These are phyloP conservation scores for Cerastoderma edule DNA, from an alignment of 2,888 invertebrate genomes.

Conservation along the genomic window DNA sequence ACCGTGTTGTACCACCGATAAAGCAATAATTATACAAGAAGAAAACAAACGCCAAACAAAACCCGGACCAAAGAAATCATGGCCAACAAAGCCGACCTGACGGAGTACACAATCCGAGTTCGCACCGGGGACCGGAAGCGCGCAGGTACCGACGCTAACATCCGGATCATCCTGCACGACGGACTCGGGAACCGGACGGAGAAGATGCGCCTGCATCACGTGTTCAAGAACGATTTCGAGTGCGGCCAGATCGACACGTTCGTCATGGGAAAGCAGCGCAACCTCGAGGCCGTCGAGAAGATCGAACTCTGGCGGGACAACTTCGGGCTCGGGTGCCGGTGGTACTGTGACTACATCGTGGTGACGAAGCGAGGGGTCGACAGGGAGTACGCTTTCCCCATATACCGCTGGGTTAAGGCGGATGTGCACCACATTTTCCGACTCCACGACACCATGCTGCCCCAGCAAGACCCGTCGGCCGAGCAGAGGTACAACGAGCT, in stretches of 20 bases:
- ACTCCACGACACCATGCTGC: slow-evolving; percentile 83
- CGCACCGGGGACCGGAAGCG: slow-evolving; percentile 84
- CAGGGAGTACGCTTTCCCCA: slow-evolving; percentile 78
- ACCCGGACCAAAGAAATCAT: too few species aligned
- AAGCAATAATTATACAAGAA: too few species aligned
- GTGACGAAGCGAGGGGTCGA: slow-evolving; percentile 67
- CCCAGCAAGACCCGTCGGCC: slow-evolving; percentile 82
- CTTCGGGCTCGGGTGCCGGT: slow-evolving; percentile 81
- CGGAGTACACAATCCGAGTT: slow-evolving; percentile 79
- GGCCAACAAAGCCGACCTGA: background rate
- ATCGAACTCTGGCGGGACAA: slow-evolving; percentile 83
- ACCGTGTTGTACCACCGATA: too few species aligned
- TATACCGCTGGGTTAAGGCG: slow-evolving; percentile 83
- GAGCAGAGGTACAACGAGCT: slow-evolving; percentile 83
- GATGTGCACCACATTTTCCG: slow-evolving; percentile 80
- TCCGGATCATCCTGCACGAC: slow-evolving; percentile 83
- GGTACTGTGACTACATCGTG: slow-evolving; percentile 82
- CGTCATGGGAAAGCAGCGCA: slow-evolving; percentile 55
- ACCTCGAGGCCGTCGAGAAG: slow-evolving; percentile 63
- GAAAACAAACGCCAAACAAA: too few species aligned
- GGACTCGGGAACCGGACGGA: slow-evolving; percentile 78
- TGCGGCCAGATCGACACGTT: slow-evolving; percentile 75
- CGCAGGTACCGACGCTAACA: slow-evolving; percentile 84
- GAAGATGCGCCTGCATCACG: slow-evolving; percentile 81
- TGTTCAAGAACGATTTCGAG: slow-evolving; percentile 81